phyloP scores from a whole-genome alignment of 2,113 vertebrate species.

The Cariama cristata region DNA sequence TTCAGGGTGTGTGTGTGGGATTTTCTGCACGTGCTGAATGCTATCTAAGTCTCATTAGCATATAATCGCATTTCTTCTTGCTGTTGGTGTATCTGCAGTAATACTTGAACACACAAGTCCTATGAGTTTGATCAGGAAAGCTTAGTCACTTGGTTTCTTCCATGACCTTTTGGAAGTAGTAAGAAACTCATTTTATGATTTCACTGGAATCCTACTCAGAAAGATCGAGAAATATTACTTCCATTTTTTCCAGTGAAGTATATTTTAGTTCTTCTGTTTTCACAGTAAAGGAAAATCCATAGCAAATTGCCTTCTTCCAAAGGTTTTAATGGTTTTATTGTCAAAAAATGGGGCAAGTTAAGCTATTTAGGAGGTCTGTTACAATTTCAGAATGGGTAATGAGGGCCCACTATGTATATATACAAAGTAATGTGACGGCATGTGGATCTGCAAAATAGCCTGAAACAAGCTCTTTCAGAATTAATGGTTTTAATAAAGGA shows the following conservation, averaged over 20 bases:
- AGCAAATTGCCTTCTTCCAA: not conserved
- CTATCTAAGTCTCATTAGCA: not conserved
- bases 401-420: not conserved
- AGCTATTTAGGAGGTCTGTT: not conserved
- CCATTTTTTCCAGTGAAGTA: not conserved
- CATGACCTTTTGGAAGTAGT: not conserved
- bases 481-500: not conserved
- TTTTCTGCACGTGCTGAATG: not conserved
- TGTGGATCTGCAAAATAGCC: not conserved
- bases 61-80: not conserved
- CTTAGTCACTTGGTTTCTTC: not conserved
- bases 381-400: not conserved
- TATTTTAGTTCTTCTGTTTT: not conserved
- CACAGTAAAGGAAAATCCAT: not conserved
- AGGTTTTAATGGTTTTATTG: not conserved
- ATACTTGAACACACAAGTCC: constrained; percentile 11
- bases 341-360: not conserved
- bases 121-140: constrained; percentile 6
- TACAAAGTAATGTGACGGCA: not conserved
- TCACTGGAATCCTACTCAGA: not conserved
- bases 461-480: not conserved
- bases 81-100: not conserved
- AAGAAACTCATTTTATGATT: not conserved
- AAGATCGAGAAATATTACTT: not conserved
- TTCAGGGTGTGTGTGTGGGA: not conserved